Conservation (phyloP, 2,888 invertebrate species). For the Microctonus hyperodae region DNA sequence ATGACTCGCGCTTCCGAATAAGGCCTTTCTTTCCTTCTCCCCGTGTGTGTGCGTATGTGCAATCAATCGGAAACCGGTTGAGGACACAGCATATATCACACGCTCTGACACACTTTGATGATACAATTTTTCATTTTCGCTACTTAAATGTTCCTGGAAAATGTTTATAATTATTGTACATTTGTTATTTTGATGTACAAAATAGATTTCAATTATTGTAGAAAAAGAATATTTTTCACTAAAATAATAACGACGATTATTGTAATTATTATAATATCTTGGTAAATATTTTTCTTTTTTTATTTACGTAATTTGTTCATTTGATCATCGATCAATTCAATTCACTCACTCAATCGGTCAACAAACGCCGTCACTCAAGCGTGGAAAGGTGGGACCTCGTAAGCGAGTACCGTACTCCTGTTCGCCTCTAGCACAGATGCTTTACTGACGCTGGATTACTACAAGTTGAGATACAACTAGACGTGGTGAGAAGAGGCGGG, state of each 20-base stretch:
- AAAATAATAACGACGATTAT: background rate
- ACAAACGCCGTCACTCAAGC: constrained; percentile 9
- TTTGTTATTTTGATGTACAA: background rate
- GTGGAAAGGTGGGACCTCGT: background rate
- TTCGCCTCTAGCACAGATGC: constrained; percentile 32
- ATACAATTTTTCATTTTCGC: background rate
- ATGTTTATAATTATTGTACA: background rate
- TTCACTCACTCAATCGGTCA: constrained; percentile 7
- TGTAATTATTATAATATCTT: background rate
- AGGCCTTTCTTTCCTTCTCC: constrained; percentile 29
- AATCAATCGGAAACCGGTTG: constrained; percentile 35
- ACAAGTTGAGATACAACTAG: constrained; percentile 21
- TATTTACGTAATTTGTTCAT: background rate
- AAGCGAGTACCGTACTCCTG: constrained; percentile 23
- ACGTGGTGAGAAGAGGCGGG: background rate
- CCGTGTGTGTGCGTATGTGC: constrained; percentile 21
- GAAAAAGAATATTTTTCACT: too few species aligned
- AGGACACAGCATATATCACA: constrained; percentile 22
- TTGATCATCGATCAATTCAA: background rate
- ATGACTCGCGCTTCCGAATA: constrained; percentile 31
- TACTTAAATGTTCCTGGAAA: background rate
- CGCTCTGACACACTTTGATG: constrained; percentile 28
- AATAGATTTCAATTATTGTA: background rate
- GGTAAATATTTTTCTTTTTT: background rate
- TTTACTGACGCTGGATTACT: constrained; percentile 29